These are phyloP conservation scores for Drosophila yakuba DNA, from an alignment of 1,140 invertebrate genomes.

Conservation along the genomic window DNA sequence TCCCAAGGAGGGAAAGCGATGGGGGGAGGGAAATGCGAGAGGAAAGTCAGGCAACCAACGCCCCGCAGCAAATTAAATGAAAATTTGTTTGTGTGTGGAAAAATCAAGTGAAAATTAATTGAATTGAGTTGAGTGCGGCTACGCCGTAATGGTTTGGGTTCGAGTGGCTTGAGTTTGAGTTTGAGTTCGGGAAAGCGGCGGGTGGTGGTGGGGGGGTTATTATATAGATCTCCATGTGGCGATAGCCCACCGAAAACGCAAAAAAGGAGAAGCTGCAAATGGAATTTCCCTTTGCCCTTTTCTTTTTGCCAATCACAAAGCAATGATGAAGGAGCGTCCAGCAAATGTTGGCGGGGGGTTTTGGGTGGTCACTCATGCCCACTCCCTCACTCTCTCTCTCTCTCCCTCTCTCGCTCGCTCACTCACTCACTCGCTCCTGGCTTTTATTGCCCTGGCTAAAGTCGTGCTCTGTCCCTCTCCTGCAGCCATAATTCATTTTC, in stretches of 20 bases:
- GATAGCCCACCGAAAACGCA: constrained; percentile 13
- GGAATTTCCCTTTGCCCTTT: constrained; percentile 44
- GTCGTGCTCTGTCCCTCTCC: constrained; percentile 8
- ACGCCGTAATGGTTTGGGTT: constrained; percentile 48
- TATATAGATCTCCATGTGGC: constrained; percentile 33
- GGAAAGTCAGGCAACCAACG: constrained; percentile 35
- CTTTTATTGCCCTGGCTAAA: not conserved
- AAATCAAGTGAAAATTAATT: constrained; percentile 85
- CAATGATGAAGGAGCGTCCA: constrained; percentile 41
- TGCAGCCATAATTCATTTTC: constrained; percentile 53
- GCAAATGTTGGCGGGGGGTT: constrained; percentile 28
- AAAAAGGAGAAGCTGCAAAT: constrained; percentile 42
- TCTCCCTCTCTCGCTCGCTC: too few relatives aligned
- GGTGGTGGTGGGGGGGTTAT: not conserved
- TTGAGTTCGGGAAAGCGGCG: constrained; percentile 12
- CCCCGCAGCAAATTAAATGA: constrained; percentile 81
- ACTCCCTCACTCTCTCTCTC: constrained; percentile 10
- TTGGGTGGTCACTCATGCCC: constrained; percentile 6
- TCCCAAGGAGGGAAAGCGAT: not conserved
- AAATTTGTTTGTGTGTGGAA: constrained; percentile 83
- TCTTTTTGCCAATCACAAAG: constrained; percentile 72
- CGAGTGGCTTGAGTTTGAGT: not conserved
- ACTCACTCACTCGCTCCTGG: not conserved
- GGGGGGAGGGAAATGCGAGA: constrained; percentile 4
- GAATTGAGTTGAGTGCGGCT: constrained; percentile 83